phyloP scores from a whole-genome alignment of 2,888 invertebrate genomes.

The Harmothoe impar region DNA sequence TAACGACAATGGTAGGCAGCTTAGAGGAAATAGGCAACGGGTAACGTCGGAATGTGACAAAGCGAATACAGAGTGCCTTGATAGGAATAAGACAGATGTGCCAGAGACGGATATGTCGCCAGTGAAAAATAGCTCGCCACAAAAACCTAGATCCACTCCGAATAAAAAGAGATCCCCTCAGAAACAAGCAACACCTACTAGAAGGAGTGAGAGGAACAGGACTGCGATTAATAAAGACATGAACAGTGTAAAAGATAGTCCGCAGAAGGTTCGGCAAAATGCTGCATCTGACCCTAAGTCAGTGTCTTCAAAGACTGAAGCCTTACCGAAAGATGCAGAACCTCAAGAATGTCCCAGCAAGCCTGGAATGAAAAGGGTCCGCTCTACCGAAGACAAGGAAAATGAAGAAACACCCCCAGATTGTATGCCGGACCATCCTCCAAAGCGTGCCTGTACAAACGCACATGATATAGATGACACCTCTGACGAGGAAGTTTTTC shows the following conservation, averaged over 20 bases:
- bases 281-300: background rate
- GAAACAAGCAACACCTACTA: background rate
- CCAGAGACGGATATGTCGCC: background rate
- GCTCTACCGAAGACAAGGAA: slow-evolving; percentile 52
- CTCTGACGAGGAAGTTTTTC: background rate
- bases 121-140: background rate
- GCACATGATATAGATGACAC: background rate
- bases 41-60: background rate
- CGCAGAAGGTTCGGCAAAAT: background rate
- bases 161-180: background rate
- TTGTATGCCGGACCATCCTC: background rate
- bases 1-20: background rate
- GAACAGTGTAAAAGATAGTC: background rate
- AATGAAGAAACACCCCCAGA: background rate
- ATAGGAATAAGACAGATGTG: background rate
- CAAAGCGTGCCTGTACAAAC: background rate
- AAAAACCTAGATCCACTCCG: background rate
- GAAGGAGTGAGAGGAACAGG: background rate
- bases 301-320: background rate
- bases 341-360: background rate
- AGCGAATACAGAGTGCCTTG: background rate
- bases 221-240: background rate
- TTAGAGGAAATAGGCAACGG: background rate
- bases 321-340: background rate
- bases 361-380: slow-evolving; percentile 27